Conservation (phyloP, 2,113 vertebrate genomes). For the Cathartes aura region DNA sequence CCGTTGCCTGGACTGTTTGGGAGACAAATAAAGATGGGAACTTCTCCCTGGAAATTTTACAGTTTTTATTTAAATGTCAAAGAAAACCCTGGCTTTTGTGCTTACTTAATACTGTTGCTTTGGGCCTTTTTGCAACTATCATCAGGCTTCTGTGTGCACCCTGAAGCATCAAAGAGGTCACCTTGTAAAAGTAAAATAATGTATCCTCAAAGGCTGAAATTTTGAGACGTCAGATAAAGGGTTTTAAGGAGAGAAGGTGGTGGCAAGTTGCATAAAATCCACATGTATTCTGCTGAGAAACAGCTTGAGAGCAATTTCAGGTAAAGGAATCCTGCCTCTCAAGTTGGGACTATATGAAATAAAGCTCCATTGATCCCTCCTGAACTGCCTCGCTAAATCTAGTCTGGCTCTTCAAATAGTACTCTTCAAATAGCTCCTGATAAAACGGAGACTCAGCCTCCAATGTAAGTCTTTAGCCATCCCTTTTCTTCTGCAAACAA, state of each 20-base stretch:
- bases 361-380: constrained; percentile 13
- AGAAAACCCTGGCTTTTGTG: not conserved
- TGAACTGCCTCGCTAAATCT: not conserved
- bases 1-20: not conserved
- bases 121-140: not conserved
- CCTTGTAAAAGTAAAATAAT: not conserved
- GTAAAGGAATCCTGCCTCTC: not conserved
- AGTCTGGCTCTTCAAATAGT: constrained; percentile 19
- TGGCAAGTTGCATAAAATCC: not conserved
- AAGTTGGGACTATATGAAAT: not conserved
- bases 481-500: constrained; percentile 1
- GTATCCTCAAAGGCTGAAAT: not conserved
- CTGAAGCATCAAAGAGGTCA: not conserved
- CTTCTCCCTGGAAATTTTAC: not conserved
- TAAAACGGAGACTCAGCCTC: not conserved
- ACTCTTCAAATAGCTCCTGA: constrained; percentile 17
- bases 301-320: not conserved
- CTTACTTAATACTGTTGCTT: not conserved
- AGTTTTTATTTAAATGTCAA: not conserved
- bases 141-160: not conserved
- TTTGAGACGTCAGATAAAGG: not conserved
- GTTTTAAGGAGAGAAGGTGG: not conserved
- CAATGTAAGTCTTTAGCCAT: not conserved
- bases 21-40: not conserved
- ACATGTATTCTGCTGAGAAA: not conserved